phyloP scores from a whole-genome alignment of 2,888 invertebrate species.

The Drosophila colorata region DNA sequence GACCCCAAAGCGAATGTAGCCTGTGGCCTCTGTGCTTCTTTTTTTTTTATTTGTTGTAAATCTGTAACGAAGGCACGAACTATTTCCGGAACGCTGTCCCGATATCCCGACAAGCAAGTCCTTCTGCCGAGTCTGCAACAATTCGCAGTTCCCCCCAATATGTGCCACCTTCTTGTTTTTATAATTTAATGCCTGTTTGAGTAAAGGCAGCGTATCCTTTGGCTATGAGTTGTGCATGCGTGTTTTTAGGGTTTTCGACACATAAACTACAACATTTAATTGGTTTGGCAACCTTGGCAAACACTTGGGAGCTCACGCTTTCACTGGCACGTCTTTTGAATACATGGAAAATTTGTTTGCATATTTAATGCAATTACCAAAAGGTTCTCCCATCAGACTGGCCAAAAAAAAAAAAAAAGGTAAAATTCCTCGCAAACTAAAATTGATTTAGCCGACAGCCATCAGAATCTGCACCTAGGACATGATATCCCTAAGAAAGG shows the following conservation, averaged over 20 bases:
- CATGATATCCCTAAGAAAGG: conserved; percentile 33
- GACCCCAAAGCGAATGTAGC: conserved; percentile 21
- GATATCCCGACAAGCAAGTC: conserved; percentile 18
- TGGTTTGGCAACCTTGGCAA: conserved; percentile 62
- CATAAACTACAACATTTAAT: conserved; percentile 75
- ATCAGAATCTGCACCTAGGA: conserved; percentile 26
- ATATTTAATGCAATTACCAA: conserved; percentile 80
- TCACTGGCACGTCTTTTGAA: conserved; percentile 55
- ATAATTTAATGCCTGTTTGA: conserved; percentile 79
- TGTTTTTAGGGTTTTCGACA: conserved; percentile 37
- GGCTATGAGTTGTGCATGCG: conserved; percentile 40
- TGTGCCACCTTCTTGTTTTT: conserved; percentile 33
- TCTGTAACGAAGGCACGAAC: conserved; percentile 77
- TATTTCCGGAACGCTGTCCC: conserved; percentile 50
- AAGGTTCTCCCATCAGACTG: conserved; percentile 69
- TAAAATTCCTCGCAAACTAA: conserved; percentile 20
- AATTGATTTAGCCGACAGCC: conserved; percentile 71
- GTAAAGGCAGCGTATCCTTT: conserved; percentile 62
- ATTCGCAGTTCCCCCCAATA: conserved; percentile 17
- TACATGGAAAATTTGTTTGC: conserved; percentile 63
- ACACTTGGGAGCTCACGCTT: conserved; percentile 31
- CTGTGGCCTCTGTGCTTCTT: conserved; percentile 4
- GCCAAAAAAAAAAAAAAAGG: conserved; percentile 15
- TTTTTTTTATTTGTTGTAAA: conserved; percentile 63
- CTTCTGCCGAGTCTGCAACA: conserved; percentile 71